A percentile compares a stretch with the other conserved stretches of the same genome.
Conservation (phyloP, 2,888 invertebrate species). For the Drosophila paucipuncta region DNA sequence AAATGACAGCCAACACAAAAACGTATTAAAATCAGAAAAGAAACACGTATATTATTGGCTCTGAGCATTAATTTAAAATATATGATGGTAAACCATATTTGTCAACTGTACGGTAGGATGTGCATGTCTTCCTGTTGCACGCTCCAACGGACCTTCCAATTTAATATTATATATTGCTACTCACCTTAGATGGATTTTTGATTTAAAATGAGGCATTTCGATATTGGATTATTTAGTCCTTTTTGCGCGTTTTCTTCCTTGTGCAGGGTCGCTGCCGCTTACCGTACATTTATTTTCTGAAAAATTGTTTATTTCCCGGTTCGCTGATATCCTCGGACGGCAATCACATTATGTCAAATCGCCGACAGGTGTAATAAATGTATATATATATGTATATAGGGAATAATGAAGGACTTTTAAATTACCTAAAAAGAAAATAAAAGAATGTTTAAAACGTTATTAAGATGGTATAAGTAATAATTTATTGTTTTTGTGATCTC, state of each 20-base stretch:
- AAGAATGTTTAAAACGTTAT: background rate
- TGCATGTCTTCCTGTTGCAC: conserved; percentile 5
- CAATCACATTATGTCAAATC: conserved; percentile 16
- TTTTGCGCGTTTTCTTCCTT: conserved; percentile 58
- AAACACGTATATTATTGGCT: background rate
- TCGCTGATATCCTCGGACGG: conserved; percentile 26
- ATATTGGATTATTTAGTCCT: conserved; percentile 44
- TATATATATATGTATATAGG: conserved; percentile 2
- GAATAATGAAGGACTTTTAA: conserved; percentile 15
- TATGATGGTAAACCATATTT: background rate
- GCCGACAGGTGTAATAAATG: conserved; percentile 4
- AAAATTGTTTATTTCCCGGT: conserved; percentile 49
- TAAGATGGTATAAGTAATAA: background rate
- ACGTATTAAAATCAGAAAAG: background rate
- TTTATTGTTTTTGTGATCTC: background rate
- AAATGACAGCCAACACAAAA: background rate
- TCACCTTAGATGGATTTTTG: conserved; percentile 33
- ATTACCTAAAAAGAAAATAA: conserved; percentile 31
- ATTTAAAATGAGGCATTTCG: conserved; percentile 35
- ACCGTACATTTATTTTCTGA: conserved; percentile 63
- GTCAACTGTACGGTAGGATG: background rate
- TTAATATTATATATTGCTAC: conserved; percentile 6
- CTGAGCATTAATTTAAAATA: background rate
- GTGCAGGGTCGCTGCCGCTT: conserved; percentile 53
- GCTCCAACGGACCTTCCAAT: conserved; percentile 14